Percentiles rank a stretch among this genome's conserved stretches.
These are phyloP conservation scores for Podarcis muralis DNA, from an alignment of 2,113 vertebrate genomes.

Conservation along the genomic window DNA sequence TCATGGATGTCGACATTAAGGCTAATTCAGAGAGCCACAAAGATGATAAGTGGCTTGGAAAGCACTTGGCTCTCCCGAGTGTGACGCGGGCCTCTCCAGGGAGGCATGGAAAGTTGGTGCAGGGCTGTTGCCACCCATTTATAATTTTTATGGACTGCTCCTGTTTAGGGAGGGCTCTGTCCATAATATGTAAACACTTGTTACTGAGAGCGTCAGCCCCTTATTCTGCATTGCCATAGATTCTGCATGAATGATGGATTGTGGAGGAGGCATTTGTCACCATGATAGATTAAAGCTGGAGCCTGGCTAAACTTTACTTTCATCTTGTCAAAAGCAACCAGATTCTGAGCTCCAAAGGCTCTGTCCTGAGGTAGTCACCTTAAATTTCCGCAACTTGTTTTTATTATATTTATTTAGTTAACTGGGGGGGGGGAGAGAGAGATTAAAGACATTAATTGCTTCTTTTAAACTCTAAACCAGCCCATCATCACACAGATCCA, in stretches of 20 bases:
- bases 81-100: not conserved
- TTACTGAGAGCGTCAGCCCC: not conserved
- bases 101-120: not conserved
- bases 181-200: not conserved
- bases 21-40: slow-evolving; percentile 9
- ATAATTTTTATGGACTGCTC: not conserved
- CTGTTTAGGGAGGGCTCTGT: not conserved
- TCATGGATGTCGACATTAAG: not conserved
- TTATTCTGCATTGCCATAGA: not conserved
- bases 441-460: too few species aligned
- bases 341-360: not conserved
- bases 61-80: not conserved
- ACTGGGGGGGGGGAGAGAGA: too few species aligned
- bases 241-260: not conserved
- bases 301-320: not conserved
- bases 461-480: too few species aligned
- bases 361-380: not conserved
- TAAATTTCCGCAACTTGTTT: too few species aligned
- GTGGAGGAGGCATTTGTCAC: not conserved
- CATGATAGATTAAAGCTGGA: too few species aligned
- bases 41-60: not conserved
- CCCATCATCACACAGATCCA: too few species aligned
- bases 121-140: not conserved
- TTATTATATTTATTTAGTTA: too few species aligned
- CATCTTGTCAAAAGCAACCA: not conserved